Evolutionary conservation across 2,888 invertebrate species (phyloP).

Genomic region (Lamellibrachia satsuma): DNA sequence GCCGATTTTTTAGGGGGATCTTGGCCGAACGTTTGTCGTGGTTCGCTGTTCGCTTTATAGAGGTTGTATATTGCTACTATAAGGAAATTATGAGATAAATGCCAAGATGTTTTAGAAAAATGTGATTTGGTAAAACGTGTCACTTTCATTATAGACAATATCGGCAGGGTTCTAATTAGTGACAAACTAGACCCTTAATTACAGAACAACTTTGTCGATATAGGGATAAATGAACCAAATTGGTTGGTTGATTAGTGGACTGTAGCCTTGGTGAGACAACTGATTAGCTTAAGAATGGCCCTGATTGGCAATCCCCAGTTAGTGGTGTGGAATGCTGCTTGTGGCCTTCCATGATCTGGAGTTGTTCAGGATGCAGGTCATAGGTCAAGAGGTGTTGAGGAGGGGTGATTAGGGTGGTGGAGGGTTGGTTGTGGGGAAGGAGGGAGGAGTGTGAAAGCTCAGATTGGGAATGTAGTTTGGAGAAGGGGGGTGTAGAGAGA

Average conservation of each 20-base stretch:
- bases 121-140: not conserved
- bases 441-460: not conserved
- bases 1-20: not conserved
- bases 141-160: not conserved
- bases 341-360: not conserved
- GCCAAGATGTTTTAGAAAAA: not conserved
- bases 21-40: not conserved
- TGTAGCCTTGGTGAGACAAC: not conserved
- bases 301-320: not conserved
- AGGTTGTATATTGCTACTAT: not conserved
- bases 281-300: not conserved
- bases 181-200: not conserved
- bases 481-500: not conserved
- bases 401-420: not conserved
- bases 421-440: not conserved
- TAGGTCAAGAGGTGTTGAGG: not conserved
- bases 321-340: not conserved
- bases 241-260: not conserved
- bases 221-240: not conserved
- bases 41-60: not conserved
- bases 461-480: not conserved
- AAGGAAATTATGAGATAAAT: not conserved
- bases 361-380: not conserved
- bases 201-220: not conserved
- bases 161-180: not conserved